These are phyloP conservation scores for Misgurnus mizolepis DNA, from an alignment of 2,113 vertebrate species.

Conservation along the genomic window DNA sequence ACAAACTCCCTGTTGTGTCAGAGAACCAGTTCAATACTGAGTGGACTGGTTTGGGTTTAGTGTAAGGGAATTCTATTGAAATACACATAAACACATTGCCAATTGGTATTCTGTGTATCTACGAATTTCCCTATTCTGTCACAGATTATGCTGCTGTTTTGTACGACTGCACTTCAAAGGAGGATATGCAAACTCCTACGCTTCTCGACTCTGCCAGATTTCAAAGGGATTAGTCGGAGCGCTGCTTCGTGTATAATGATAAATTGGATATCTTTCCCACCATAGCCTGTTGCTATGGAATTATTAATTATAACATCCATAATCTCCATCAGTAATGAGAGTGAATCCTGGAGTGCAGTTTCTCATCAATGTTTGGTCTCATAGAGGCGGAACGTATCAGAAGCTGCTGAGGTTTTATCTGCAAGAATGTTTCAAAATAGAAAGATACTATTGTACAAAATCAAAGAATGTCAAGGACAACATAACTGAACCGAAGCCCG, in stretches of 20 bases:
- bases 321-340: neutral
- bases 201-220: neutral
- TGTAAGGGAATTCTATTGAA: neutral
- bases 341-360: neutral
- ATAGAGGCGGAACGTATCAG: neutral
- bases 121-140: neutral
- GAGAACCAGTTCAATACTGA: constrained; percentile 10
- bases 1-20: neutral
- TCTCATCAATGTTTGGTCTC: neutral
- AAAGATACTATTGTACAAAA: constrained; percentile 31
- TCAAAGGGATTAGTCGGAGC: constrained; percentile 7
- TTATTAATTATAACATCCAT: constrained; percentile 9
- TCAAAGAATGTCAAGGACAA: constrained; percentile 24
- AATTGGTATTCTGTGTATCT: neutral
- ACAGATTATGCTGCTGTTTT: constrained; percentile 25
- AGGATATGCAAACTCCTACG: constrained; percentile 6
- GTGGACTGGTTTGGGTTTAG: neutral
- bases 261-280: constrained; percentile 6
- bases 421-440: neutral
- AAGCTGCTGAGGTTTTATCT: constrained; percentile 14
- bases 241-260: constrained; percentile 4
- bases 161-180: constrained; percentile 20
- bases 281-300: neutral
- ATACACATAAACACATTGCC: neutral
- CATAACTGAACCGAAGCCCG: neutral